Conservation (phyloP, 2,113 vertebrate species). For the Panurus biarmicus region DNA sequence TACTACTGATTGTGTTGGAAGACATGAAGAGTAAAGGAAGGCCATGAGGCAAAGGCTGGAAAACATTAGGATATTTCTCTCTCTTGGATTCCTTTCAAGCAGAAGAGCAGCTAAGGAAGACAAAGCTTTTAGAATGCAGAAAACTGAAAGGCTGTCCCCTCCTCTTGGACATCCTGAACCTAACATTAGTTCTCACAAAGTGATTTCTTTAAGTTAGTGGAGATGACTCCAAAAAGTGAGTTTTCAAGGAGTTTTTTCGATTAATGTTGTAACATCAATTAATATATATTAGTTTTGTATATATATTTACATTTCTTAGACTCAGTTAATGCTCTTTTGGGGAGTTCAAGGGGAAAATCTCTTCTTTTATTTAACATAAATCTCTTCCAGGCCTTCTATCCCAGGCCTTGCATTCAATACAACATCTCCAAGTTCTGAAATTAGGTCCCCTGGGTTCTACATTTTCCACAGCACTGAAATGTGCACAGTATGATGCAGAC, state of each 20-base stretch:
- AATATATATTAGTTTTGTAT: neutral
- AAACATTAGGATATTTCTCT: neutral
- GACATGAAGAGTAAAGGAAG: neutral
- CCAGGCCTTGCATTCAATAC: neutral
- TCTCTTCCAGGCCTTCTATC: neutral
- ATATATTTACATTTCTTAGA: neutral
- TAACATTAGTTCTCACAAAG: neutral
- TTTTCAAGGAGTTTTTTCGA: neutral
- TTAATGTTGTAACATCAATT: neutral
- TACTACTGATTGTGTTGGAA: neutral
- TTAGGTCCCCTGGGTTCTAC: neutral
- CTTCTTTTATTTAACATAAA: neutral
- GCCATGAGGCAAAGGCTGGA: neutral
- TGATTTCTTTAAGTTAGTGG: neutral
- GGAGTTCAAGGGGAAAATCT: neutral
- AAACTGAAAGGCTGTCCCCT: neutral
- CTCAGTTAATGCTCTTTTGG: neutral
- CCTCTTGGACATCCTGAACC: neutral
- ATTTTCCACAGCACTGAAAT: conserved; percentile 6
- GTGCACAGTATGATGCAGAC: neutral
- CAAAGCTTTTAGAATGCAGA: neutral
- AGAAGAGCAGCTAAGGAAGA: neutral
- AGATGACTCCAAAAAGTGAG: neutral
- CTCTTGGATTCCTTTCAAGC: neutral
- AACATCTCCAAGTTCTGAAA: neutral